phyloP scores from a whole-genome alignment of 2,888 invertebrate genomes.

The Pristionchus entomophagus region DNA sequence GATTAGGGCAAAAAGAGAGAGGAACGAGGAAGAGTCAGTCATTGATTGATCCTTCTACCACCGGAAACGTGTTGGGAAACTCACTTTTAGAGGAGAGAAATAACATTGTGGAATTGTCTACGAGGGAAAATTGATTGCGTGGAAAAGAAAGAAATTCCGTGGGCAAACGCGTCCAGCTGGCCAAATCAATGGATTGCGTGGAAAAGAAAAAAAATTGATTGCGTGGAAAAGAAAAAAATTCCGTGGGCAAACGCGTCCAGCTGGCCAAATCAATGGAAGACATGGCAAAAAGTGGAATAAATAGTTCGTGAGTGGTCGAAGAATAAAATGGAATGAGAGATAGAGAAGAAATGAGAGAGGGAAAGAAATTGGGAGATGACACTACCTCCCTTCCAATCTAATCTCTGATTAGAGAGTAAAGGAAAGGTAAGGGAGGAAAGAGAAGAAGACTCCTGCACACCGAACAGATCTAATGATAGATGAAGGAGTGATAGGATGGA shows the following conservation, averaged over 20 bases:
- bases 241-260: background rate
- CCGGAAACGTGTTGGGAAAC: background rate
- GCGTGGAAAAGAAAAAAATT: background rate
- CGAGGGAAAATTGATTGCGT: background rate
- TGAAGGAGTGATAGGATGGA: background rate
- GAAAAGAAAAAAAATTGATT: background rate
- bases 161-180: background rate
- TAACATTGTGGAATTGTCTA: background rate
- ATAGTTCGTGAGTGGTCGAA: no score
- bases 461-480: background rate
- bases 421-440: background rate
- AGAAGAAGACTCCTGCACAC: background rate
- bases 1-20: conserved; percentile 11
- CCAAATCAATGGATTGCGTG: background rate
- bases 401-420: background rate
- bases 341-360: background rate
- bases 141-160: background rate
- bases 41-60: conserved; percentile 1
- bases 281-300: background rate
- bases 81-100: background rate
- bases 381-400: background rate
- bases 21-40: background rate
- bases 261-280: background rate
- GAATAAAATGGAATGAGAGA: background rate
- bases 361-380: background rate